phyloP scores from a whole-genome alignment of 2,888 invertebrate genomes.

The Drosophila austrosaltans region DNA sequence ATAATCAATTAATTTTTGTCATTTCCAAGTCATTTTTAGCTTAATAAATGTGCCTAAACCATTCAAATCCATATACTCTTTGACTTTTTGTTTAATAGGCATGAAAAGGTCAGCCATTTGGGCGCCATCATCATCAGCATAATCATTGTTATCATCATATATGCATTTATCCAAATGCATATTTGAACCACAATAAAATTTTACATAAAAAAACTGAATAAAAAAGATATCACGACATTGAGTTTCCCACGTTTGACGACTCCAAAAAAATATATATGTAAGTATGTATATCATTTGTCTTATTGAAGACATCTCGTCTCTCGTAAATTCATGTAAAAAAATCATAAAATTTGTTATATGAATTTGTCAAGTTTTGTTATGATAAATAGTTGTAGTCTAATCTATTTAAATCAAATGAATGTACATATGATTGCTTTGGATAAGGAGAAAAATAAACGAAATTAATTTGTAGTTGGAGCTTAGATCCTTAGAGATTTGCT shows the following conservation, averaged over 20 bases:
- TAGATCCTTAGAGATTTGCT: too few relatives aligned
- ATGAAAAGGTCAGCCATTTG: background rate
- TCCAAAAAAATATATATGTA: background rate
- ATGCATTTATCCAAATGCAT: slow-evolving; percentile 1
- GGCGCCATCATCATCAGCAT: background rate
- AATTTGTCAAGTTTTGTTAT: too few relatives aligned
- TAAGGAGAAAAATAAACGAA: too few relatives aligned
- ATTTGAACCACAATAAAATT: background rate
- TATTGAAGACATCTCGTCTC: background rate
- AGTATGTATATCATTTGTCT: background rate
- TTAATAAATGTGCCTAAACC: too few relatives aligned
- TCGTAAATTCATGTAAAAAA: background rate
- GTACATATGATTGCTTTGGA: too few relatives aligned
- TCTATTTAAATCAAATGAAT: too few relatives aligned
- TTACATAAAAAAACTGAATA: background rate
- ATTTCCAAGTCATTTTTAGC: too few relatives aligned
- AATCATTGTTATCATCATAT: background rate
- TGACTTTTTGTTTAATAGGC: background rate
- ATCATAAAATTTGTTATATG: too few relatives aligned
- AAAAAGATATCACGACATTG: slow-evolving; percentile 7
- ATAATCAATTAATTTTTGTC: too few relatives aligned
- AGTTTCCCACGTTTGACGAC: slow-evolving; percentile 1
- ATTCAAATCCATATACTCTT: background rate
- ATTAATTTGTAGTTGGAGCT: too few relatives aligned
- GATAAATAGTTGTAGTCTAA: too few relatives aligned